Evolutionary conservation across 2,797 vertebrate species (phyloP).

Genomic region (Myotis vivesi): DNA sequence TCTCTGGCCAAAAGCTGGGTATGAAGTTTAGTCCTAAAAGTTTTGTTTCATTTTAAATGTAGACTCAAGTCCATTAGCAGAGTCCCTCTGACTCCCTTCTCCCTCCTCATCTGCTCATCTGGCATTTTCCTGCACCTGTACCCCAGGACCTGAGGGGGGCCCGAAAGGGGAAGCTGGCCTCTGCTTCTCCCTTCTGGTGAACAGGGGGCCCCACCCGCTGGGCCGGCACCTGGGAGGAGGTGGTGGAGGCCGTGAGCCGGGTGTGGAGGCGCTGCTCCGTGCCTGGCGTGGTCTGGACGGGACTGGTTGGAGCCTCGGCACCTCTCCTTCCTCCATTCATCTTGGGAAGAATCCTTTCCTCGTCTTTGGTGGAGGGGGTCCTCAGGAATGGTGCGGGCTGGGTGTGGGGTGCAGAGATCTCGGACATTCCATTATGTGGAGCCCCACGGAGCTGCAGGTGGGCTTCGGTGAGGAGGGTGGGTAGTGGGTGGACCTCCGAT

Average conservation of each 20-base stretch:
- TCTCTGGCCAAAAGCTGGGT: background rate
- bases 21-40: background rate
- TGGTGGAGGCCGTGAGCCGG: too few relatives aligned
- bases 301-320: accelerated
- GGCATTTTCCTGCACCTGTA: background rate
- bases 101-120: background rate
- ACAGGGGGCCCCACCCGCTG: background rate
- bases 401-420: background rate
- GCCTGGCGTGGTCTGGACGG: background rate
- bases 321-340: background rate
- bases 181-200: background rate
- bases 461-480: background rate
- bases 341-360: background rate
- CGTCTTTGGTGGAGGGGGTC: background rate
- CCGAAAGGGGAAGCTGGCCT: background rate
- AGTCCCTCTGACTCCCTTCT: background rate
- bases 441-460: background rate
- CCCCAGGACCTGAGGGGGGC: background rate
- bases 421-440: accelerated
- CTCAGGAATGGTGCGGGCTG: background rate
- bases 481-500: background rate
- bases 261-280: background rate
- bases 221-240: background rate
- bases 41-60: background rate
- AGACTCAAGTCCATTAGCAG: background rate